Conservation (phyloP, 2,797 vertebrate species). For the Catharus ustulatus region DNA sequence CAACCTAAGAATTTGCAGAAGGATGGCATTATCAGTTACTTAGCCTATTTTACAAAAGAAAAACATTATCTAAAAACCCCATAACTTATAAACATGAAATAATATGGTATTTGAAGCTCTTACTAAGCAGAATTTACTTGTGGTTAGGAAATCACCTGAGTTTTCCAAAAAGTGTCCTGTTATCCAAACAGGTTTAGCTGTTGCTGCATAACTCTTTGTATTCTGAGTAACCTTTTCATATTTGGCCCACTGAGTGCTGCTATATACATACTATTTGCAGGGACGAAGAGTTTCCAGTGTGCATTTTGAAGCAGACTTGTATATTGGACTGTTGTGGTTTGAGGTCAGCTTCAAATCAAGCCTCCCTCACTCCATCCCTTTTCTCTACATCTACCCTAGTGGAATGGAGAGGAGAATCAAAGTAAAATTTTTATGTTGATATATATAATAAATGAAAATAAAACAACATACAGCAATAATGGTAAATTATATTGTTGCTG, state of each 20-base stretch:
- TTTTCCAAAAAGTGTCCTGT: not conserved
- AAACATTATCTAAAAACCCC: not conserved
- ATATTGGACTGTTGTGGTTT: not conserved
- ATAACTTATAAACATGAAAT: not conserved
- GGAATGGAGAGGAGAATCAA: not conserved
- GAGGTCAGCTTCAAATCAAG: not conserved
- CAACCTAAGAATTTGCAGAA: not conserved
- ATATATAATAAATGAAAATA: not conserved
- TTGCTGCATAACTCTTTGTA: not conserved
- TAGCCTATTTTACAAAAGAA: not conserved
- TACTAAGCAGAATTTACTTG: not conserved
- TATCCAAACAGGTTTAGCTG: not conserved
- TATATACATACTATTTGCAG: not conserved
- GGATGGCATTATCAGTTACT: not conserved
- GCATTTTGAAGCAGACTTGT: not conserved
- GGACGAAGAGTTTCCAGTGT: not conserved
- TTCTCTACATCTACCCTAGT: rapidly evolving
- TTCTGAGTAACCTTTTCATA: not conserved
- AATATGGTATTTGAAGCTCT: not conserved
- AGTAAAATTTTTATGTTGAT: not conserved
- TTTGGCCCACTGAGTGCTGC: not conserved
- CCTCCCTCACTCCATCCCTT: not conserved
- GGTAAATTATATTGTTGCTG: not conserved
- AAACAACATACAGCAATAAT: not conserved
- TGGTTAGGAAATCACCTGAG: not conserved